Percentiles rank a stretch among this genome's conserved stretches.
These are phyloP conservation scores for Prolemur simus DNA, from an alignment of 2,113 vertebrate species.

Conservation along the genomic window DNA sequence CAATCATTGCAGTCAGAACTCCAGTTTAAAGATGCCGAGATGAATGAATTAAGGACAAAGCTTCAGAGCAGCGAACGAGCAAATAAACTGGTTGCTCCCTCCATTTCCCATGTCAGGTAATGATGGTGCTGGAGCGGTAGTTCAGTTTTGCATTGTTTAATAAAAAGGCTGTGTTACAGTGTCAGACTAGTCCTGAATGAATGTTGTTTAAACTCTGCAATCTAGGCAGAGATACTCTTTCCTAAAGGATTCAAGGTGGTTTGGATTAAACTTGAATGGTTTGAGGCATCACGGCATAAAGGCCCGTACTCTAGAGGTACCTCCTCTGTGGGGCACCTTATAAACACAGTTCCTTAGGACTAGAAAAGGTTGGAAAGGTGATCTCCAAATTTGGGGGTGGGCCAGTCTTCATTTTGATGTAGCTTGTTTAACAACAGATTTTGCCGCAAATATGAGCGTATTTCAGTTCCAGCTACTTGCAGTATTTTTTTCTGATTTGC, in stretches of 20 bases:
- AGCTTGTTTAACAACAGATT: constrained; percentile 5
- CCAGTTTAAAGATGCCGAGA: constrained; percentile 97
- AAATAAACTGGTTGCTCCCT: constrained; percentile 74
- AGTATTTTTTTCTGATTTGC: neutral
- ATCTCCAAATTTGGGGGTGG: neutral
- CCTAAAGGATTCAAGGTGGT: neutral
- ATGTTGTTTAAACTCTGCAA: neutral
- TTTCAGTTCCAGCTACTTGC: neutral
- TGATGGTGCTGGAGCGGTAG: neutral
- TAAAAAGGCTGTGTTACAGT: neutral
- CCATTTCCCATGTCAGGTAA: constrained; percentile 85
- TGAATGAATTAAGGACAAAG: constrained; percentile 92
- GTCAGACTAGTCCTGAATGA: neutral
- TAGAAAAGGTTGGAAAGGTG: neutral
- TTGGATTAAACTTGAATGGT: neutral
- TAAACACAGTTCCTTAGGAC: neutral
- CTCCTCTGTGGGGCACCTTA: neutral
- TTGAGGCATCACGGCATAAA: neutral
- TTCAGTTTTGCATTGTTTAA: neutral
- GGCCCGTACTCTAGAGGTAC: neutral
- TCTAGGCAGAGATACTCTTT: neutral
- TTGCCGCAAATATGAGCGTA: neutral
- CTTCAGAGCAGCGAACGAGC: constrained; percentile 87
- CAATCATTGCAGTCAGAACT: constrained; percentile 94
- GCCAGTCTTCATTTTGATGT: constrained; percentile 26